Evolutionary conservation across 2,888 invertebrate species (phyloP), one percentile per base, ranked within the genome.

Genomic region (Drosophila mimica): DNA sequence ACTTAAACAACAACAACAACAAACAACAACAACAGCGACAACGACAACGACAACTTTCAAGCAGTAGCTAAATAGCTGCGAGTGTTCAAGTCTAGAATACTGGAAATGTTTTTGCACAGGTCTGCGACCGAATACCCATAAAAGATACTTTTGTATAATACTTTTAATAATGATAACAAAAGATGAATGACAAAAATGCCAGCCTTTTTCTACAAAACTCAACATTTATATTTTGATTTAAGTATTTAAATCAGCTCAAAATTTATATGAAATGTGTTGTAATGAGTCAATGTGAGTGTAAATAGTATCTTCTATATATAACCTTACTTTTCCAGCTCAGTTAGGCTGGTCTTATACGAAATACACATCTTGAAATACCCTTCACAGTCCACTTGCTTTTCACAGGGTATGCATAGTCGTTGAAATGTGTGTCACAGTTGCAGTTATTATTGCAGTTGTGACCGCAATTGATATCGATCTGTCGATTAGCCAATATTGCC

Each of bases 401-500:
- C 52, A 56, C 54, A 70, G 70, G 59, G 69, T 67, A 66, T 67
- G 8, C 1, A 30, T 17, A 65, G 58, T 69, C 48, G 40, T 58
- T 56, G 43, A 57, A 65, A 64, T 61, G 49, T 70, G 43, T 64
- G 70, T 70, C 64, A 67, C 38, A 59, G 60, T 58, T 60, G 34
- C 53, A 31, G 25, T 43, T 49, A 25, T 58, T 65, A 25, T 58
- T 65, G 3, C 33, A 11, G 33, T 51, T 63, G 63, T 36, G 49
- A 62, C 60, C 58, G 60, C 60, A 49, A 48, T 63, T 67, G 70
- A 78, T 78, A 75, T 79, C 64, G 62, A 73, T 70, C 70, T 71
- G 53, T 62, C 69, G 72, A 79, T 81, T 78, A 78, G 17, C 69
- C 68, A 78, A 81, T 73, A 57, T 58, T 70, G 81, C 80, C 73